Conservation (phyloP, 2,113 vertebrate species). For the Lampris incognitus region DNA sequence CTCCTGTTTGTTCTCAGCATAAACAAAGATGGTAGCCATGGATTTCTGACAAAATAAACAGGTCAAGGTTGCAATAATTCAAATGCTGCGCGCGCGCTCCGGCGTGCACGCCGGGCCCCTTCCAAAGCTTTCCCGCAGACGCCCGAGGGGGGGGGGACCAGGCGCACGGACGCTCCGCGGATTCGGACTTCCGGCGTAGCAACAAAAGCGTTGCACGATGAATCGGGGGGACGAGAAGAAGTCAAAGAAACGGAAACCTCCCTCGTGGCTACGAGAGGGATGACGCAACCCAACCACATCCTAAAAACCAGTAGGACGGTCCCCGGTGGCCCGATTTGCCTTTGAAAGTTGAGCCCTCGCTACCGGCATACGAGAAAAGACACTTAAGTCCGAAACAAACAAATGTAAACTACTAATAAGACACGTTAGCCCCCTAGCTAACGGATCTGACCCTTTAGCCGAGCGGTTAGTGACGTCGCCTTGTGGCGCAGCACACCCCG, state of each 20-base stretch:
- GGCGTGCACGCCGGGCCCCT: neutral
- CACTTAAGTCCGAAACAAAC: no score
- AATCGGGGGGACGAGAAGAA: no score
- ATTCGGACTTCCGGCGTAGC: neutral
- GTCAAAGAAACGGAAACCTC: neutral
- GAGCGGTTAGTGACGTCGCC: no score
- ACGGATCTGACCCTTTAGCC: no score
- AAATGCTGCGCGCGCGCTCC: slow-evolving; percentile 9
- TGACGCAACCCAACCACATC: neutral
- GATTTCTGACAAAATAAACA: slow-evolving; percentile 76
- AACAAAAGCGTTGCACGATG: neutral
- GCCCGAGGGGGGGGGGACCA: no score
- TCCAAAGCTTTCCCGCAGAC: neutral
- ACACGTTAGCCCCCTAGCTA: no score
- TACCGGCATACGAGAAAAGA: no score
- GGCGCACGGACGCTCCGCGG: no score
- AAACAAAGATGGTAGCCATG: slow-evolving; percentile 76
- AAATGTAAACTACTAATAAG: no score
- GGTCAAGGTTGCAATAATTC: slow-evolving; percentile 41
- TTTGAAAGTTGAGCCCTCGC: no score
- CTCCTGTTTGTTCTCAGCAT: slow-evolving; percentile 65
- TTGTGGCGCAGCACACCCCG: no score
- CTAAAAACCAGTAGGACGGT: neutral
- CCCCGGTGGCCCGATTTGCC: no score
- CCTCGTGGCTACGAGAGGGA: neutral